Evolutionary conservation across 92 coral and sea anemone species (phyloP), one percentile per base, ranked within the genome.

Genomic region (Virgularia gustaviana): DNA sequence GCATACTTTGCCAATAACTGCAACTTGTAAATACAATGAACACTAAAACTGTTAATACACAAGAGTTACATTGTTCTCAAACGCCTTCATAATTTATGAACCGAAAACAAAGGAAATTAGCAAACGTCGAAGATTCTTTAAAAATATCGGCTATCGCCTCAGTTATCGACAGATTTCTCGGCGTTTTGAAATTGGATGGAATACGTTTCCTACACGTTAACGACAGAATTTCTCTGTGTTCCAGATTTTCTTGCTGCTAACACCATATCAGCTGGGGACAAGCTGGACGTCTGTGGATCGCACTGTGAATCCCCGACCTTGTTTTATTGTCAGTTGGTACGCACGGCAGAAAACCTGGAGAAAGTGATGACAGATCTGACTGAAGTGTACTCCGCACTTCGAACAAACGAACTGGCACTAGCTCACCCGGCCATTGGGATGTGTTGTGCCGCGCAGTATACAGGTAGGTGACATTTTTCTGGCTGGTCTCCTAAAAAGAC

Each of bases 251-350:
- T 68, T 0, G 38, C 9, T 15, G 60, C 12, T 44, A 44, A 51
- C 60, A 29, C 25, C 15, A 49, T 68, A 2, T 28, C 61, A 22
- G 0, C 44, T 25, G 75, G 75, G 11, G 60, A 49, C 41, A 53
- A 68, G 61, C 32, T 68, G 18, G 75, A 68, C 15, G 75, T 68
- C 6, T 68, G 75, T 49, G 75, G 43, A 49, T 68, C 75, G 7
- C 60, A 68, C 25, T 85, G 91, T 65, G 79, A 78, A 27, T 77
- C 63, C 54, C 98, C 98, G 32, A 78, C 82, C 43, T 76, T 71
- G 25, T 92, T 92, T 75, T 43, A 85, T 77, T 87, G 96, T 63
- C 98, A 92, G 63, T 78, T 92, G 29, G 80, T 85, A 60, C 71
- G 75, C 4, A 82, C 73, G 24, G 74, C 72, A 32, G 84, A 72